These are phyloP conservation scores for Thumatha senex DNA, from an alignment of 2,888 invertebrate genomes.

Conservation along the genomic window DNA sequence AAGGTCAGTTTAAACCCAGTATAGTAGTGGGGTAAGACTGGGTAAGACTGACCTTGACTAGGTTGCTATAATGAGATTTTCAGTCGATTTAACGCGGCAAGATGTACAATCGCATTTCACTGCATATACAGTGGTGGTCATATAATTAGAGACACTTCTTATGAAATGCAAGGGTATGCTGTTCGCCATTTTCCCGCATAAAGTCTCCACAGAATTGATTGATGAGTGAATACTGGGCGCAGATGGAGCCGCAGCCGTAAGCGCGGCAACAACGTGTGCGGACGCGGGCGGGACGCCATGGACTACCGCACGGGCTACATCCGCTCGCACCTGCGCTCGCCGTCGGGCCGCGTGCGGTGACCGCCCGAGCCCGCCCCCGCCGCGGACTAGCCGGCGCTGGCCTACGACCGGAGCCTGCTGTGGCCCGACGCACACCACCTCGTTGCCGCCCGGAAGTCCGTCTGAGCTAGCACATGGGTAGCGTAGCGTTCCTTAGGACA, in stretches of 20 bases:
- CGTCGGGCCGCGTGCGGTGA: constrained; percentile 97
- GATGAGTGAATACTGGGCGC: constrained; percentile 16
- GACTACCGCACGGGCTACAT: constrained; percentile 95
- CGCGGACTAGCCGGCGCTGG: constrained; percentile 11
- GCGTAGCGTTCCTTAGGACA: not conserved
- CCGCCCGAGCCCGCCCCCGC: constrained; percentile 64
- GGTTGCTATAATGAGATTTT: too few species aligned
- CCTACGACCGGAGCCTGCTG: constrained; percentile 12
- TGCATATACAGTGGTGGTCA: too few species aligned
- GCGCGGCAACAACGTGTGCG: constrained; percentile 72
- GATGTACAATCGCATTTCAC: too few species aligned
- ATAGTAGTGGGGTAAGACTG: too few species aligned
- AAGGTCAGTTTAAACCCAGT: too few species aligned
- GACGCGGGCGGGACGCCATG: constrained; percentile 86
- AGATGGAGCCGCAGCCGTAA: constrained; percentile 94
- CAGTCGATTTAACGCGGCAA: too few species aligned
- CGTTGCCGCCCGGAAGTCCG: constrained; percentile 14
- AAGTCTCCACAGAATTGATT: too few species aligned
- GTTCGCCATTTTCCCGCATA: too few species aligned
- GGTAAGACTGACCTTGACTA: too few species aligned
- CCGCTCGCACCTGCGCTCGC: constrained; percentile 95
- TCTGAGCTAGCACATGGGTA: constrained; percentile 8
- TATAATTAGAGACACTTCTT: too few species aligned
- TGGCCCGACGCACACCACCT: constrained; percentile 9
- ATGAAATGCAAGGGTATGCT: too few species aligned